Percentiles rank a stretch among this genome's conserved stretches.
Conservation (phyloP, 2,797 vertebrate species). For the Mallotus villosus region DNA sequence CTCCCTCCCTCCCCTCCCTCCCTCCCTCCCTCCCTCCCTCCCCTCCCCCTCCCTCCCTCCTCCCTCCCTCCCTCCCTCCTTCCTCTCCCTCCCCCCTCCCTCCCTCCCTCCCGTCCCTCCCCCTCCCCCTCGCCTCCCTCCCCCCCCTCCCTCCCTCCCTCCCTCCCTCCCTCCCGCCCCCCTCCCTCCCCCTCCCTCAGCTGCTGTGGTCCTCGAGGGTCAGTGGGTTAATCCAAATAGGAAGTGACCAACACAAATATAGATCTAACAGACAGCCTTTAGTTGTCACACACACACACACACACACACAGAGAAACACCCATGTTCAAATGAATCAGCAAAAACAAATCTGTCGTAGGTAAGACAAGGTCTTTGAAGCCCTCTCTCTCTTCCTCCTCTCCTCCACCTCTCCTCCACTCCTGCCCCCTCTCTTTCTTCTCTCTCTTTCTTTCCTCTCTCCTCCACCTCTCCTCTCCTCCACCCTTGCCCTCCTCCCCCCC, state of each 20-base stretch:
- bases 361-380: slow-evolving; percentile 28
- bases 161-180: no score
- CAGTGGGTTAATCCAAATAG: slow-evolving; percentile 61
- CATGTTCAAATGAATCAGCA: slow-evolving; percentile 28
- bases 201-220: slow-evolving; percentile 50
- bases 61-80: not conserved
- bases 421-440: no score
- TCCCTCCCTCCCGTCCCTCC: no score
- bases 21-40: not conserved
- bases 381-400: not conserved
- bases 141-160: not conserved
- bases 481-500: no score
- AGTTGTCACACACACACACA: no score
- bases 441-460: no score
- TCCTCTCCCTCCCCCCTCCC: not conserved
- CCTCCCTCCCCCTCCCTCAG: slow-evolving; percentile 39
- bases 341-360: slow-evolving; percentile 33
- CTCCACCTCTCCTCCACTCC: not conserved
- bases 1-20: not conserved
- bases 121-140: not conserved
- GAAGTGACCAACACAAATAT: slow-evolving; percentile 64
- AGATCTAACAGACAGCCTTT: slow-evolving; percentile 36
- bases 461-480: not conserved
- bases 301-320: no score
- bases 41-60: no score